A percentile compares a stretch with the other conserved stretches of the same genome.
Evolutionary conservation across 2,797 vertebrate genomes (phyloP).

Genomic region (Mareca strepera): DNA sequence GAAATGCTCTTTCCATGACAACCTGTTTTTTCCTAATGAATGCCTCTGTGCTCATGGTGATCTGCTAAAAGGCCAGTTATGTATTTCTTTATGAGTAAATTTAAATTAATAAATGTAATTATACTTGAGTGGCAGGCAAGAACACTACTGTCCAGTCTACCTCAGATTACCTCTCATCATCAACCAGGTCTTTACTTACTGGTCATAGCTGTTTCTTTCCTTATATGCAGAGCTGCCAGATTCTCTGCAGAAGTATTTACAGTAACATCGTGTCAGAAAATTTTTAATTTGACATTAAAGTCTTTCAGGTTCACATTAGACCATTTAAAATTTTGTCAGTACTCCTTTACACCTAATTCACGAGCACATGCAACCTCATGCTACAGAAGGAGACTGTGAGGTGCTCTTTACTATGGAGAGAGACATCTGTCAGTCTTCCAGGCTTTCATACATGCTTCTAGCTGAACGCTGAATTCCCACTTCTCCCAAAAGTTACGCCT

Average conservation of each 20-base stretch:
- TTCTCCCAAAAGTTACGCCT: background rate
- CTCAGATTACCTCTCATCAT: background rate
- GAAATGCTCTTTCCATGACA: background rate
- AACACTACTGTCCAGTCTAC: background rate
- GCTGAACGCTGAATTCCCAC: background rate
- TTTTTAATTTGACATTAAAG: conserved; percentile 38
- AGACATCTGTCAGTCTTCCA: background rate
- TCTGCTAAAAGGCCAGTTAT: background rate
- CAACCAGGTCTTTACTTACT: background rate
- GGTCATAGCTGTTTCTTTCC: background rate
- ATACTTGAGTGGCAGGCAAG: background rate
- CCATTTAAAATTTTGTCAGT: background rate
- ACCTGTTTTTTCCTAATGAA: background rate
- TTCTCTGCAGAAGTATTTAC: conserved; percentile 6
- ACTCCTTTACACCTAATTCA: background rate
- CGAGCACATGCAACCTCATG: background rate
- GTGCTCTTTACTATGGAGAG: background rate
- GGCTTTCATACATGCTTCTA: background rate
- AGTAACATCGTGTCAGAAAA: conserved; percentile 15
- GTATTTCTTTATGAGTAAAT: background rate
- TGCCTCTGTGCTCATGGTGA: background rate
- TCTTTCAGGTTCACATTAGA: background rate
- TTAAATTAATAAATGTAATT: background rate
- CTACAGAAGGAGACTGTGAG: background rate
- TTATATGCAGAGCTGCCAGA: background rate